phyloP scores from a whole-genome alignment of 2,113 vertebrate species.

The Glaucidium brasilianum region DNA sequence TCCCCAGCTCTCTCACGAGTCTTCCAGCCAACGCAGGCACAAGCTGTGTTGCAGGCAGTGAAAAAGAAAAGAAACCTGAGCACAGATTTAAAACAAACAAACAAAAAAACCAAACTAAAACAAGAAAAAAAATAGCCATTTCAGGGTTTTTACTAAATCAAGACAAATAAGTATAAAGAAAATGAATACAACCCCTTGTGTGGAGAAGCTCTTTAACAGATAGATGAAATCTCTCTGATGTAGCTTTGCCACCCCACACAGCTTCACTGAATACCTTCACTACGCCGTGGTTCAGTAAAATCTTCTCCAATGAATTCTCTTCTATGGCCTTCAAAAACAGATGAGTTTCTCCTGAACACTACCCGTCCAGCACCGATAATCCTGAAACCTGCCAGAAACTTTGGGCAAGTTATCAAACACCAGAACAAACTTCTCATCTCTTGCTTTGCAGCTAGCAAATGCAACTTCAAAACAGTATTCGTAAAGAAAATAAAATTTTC shows the following conservation, averaged over 20 bases:
- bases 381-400: neutral
- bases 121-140: neutral
- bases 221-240: neutral
- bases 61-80: neutral
- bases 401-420: neutral
- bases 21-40: neutral
- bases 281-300: neutral
- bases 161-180: neutral
- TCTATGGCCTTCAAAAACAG: neutral
- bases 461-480: neutral
- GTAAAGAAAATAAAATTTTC: neutral
- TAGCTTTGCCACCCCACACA: neutral
- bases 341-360: neutral
- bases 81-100: neutral
- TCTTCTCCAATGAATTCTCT: neutral
- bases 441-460: neutral
- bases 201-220: neutral
- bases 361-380: neutral
- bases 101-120: neutral
- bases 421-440: neutral
- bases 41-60: neutral
- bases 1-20: neutral
- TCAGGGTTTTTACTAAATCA: neutral
- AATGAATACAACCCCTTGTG: neutral
- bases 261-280: neutral